Conservation (phyloP, 2,888 invertebrate species). For the Isotomurus palustris region DNA sequence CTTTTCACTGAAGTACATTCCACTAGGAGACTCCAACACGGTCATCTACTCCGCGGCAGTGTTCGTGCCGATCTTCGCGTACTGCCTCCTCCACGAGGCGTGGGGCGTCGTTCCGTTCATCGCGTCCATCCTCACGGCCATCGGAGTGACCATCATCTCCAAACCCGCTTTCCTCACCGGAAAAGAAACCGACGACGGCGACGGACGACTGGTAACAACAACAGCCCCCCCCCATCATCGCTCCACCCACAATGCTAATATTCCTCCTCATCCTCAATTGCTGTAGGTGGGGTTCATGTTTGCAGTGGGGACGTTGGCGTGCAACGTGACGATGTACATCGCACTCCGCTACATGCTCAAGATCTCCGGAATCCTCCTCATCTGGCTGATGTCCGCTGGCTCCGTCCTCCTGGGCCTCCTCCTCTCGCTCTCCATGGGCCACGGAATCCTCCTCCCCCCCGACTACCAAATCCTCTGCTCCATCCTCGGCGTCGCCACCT, state of each 20-base stretch:
- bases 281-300: conserved; percentile 6
- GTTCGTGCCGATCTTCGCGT: conserved; percentile 30
- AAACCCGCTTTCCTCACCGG: conserved; percentile 20
- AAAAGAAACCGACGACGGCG: neutral
- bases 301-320: conserved; percentile 2
- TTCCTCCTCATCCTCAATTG: neutral
- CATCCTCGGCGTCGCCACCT: conserved; percentile 8
- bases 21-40: neutral
- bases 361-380: neutral
- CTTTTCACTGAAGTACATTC: neutral
- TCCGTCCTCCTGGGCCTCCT: neutral
- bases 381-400: neutral
- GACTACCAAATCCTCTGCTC: neutral
- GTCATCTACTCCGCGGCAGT: conserved; percentile 5
- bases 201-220: conserved; percentile 10
- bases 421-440: too few relatives aligned
- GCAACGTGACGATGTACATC: neutral
- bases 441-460: neutral
- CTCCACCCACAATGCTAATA: neutral
- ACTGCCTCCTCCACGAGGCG: conserved; percentile 31
- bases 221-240: neutral
- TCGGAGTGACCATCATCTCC: conserved; percentile 33
- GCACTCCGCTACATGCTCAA: neutral
- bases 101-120: conserved; percentile 35
- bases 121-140: conserved; percentile 19